Evolutionary conservation across 2,888 invertebrate genomes (phyloP).

Genomic region (Antitype chi): DNA sequence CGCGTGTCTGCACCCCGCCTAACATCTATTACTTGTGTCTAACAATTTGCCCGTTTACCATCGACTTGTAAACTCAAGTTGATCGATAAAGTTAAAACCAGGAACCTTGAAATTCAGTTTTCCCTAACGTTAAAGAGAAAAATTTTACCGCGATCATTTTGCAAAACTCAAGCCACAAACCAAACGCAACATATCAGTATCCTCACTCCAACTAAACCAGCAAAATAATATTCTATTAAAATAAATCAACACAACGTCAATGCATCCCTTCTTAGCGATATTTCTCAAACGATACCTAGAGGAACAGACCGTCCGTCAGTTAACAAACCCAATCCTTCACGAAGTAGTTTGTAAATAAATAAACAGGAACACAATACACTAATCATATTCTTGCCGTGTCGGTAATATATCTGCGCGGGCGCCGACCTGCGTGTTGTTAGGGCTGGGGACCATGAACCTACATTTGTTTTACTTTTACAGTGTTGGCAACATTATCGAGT

Average conservation of each 20-base stretch:
- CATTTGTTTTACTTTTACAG: constrained; percentile 30
- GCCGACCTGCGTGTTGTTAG: constrained; percentile 50
- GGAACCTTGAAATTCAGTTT: background rate
- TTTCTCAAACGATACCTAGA: constrained; percentile 45
- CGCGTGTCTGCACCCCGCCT: too few relatives aligned
- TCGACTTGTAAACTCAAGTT: too few relatives aligned
- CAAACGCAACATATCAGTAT: background rate
- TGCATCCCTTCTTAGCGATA: constrained; percentile 39
- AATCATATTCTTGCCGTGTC: constrained; percentile 73
- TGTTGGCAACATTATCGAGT: background rate
- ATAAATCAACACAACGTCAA: constrained; percentile 35
- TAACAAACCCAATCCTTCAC: constrained; percentile 58
- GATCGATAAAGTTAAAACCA: background rate
- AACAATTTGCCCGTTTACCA: too few relatives aligned
- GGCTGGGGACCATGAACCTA: constrained; percentile 37
- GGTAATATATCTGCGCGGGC: constrained; percentile 69
- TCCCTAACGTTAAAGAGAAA: background rate
- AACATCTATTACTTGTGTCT: too few relatives aligned
- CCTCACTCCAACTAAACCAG: background rate
- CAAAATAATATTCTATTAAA: constrained; percentile 33
- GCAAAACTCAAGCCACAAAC: background rate
- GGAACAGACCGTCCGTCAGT: constrained; percentile 55
- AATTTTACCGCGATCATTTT: background rate
- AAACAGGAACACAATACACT: constrained; percentile 73
- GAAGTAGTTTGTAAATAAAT: constrained; percentile 64